Conservation (phyloP, 1,140 invertebrate species). For the Meloidogyne floridensis region DNA sequence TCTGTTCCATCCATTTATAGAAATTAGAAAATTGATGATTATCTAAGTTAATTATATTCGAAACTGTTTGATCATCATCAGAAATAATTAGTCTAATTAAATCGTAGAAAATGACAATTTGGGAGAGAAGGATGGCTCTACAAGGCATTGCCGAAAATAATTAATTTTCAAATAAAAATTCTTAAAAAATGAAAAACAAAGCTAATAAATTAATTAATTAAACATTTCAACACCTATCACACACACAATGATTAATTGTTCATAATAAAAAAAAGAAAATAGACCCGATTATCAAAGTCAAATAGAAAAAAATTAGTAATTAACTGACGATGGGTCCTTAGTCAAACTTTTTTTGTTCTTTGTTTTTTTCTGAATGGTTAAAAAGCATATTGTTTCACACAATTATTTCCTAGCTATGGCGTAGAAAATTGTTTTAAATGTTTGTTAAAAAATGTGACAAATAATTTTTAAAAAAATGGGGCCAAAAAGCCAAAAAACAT, state of each 20-base stretch:
- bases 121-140: neutral
- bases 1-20: constrained; percentile 22
- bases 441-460: neutral
- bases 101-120: neutral
- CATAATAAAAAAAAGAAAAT: neutral
- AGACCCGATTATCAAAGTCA: neutral
- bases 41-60: neutral
- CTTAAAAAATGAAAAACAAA: neutral
- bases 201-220: neutral
- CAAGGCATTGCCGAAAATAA: neutral
- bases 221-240: neutral
- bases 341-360: neutral
- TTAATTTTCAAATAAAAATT: too few relatives aligned
- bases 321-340: neutral
- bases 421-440: neutral
- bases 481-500: too few relatives aligned
- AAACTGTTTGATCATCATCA: neutral
- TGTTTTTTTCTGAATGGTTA: neutral
- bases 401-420: neutral
- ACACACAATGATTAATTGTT: neutral
- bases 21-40: constrained; percentile 13
- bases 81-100: neutral
- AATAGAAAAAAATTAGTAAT: neutral
- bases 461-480: too few relatives aligned
- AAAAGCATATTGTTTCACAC: neutral